Evolutionary conservation across 2,113 vertebrate genomes (phyloP).

Genomic region (Pterocles orientalis): DNA sequence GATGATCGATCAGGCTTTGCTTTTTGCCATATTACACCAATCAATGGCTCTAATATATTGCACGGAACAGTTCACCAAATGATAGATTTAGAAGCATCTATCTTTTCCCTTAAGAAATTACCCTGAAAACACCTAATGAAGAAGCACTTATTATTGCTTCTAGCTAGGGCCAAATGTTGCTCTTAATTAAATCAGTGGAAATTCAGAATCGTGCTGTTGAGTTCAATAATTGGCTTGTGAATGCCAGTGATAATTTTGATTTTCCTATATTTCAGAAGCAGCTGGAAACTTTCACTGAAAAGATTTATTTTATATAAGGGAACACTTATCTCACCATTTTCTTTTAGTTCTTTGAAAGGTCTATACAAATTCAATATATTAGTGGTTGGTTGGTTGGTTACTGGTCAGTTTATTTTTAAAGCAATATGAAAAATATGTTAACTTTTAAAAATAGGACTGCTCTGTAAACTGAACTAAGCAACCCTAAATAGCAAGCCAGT

Average conservation of each 20-base stretch:
- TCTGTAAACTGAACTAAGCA: constrained; percentile 2
- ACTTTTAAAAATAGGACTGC: constrained; percentile 23
- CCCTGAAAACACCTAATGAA: constrained; percentile 66
- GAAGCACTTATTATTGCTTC: constrained; percentile 53
- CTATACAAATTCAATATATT: not conserved
- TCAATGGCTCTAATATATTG: constrained; percentile 77
- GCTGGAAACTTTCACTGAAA: constrained; percentile 19
- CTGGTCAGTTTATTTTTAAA: constrained; percentile 9
- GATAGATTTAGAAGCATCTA: constrained; percentile 68
- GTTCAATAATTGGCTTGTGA: constrained; percentile 41
- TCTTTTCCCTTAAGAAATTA: constrained; percentile 72
- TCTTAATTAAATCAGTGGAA: constrained; percentile 60
- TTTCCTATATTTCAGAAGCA: constrained; percentile 43
- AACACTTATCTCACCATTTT: not conserved
- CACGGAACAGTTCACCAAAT: constrained; percentile 66
- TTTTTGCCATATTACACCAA: constrained; percentile 72
- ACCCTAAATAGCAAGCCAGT: not conserved
- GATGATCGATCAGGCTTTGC: constrained; percentile 65
- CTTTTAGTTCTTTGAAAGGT: not conserved
- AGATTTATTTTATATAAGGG: not conserved
- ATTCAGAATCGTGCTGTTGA: constrained; percentile 2
- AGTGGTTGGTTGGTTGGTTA: not conserved
- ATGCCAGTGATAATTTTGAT: constrained; percentile 33
- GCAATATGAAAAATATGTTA: constrained; percentile 25
- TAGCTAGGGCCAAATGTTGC: constrained; percentile 48